Evolutionary conservation across 1,140 invertebrate genomes (phyloP), one percentile per base, ranked within the genome.

Genomic region (Zophobas morio): DNA sequence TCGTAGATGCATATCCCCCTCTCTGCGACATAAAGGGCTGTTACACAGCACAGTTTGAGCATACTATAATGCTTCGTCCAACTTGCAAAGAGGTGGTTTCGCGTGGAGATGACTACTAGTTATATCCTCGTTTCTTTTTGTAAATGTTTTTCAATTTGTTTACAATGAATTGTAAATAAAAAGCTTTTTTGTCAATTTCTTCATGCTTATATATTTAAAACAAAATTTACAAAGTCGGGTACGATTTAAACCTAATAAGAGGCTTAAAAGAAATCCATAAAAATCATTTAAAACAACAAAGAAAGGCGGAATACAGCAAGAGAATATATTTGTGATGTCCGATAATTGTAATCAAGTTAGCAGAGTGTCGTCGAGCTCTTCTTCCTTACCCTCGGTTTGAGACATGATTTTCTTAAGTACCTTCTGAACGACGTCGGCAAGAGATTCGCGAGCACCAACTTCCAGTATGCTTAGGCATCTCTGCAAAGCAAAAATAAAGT

Each of bases 31-130:
- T 96, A 37, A 99, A 98, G 86, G 98, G 98, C 75, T 98, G 95
- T 86, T 99, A 99, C 87, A 99, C 98, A 0, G 99, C 99, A 57
- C 99, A 99, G 87, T 99, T 96, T 86, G 99, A 99, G 87, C 99
- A 99, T 87, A 99, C 99, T 0, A 96, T 99, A 83, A 92, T 99
- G 56, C 89, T 99, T 56, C 90, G 98, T 83, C 98, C 99, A 6
- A 99, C 98, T 0, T 99, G 98, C 89, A 99, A 99, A 88, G 99
- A 99, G 89, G 93, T 99, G 2, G 93, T 99, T 34, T 98, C 96
- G 6, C 92, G 98, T 75, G 98, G 98, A 66, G 94, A 96, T 74
- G 98, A 99, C 87, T 99, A 99, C 87, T 99, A 91, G 40, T 71
- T 46, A 8, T 46, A 8, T 51, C 20, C 20, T 20, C 49, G 49